phyloP scores from a whole-genome alignment of 1,140 invertebrate genomes.

The Metopolophium dirhodum region DNA sequence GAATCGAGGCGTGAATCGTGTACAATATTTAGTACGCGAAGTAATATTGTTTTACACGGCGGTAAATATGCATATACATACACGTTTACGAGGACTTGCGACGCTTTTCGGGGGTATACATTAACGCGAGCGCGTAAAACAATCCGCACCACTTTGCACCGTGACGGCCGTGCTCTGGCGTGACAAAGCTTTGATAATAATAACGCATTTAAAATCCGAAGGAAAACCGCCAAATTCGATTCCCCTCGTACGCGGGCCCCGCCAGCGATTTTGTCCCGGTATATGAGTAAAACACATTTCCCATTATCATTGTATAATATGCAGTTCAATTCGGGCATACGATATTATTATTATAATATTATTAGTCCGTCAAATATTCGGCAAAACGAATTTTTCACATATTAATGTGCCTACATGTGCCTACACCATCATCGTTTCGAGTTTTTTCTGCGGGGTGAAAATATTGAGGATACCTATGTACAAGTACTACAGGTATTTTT shows the following conservation, averaged over 20 bases:
- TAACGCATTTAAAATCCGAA: constrained; percentile 19
- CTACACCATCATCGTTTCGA: too few species aligned
- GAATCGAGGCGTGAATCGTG: constrained; percentile 19
- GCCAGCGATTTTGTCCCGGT: not conserved
- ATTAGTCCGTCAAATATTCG: not conserved
- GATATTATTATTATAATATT: not conserved
- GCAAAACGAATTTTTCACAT: not conserved
- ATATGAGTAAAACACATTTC: not conserved
- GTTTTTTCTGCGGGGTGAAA: not conserved
- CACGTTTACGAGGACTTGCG: not conserved
- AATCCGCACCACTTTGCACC: not conserved
- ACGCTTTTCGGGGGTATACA: not conserved
- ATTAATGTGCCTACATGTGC: too few species aligned
- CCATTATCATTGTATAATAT: not conserved
- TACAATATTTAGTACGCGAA: not conserved
- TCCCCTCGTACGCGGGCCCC: not conserved
- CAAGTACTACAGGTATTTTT: not conserved
- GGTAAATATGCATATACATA: not conserved
- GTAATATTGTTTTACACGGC: constrained; percentile 34
- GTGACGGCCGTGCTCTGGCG: not conserved
- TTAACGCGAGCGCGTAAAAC: not conserved
- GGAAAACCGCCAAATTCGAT: constrained; percentile 31
- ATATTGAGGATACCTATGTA: not conserved
- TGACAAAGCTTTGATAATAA: constrained; percentile 32
- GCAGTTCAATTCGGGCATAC: not conserved